Percentiles rank a stretch among this genome's conserved stretches.
phyloP scores from a whole-genome alignment of 2,888 invertebrate species.

The Dicyrtomina minuta region DNA sequence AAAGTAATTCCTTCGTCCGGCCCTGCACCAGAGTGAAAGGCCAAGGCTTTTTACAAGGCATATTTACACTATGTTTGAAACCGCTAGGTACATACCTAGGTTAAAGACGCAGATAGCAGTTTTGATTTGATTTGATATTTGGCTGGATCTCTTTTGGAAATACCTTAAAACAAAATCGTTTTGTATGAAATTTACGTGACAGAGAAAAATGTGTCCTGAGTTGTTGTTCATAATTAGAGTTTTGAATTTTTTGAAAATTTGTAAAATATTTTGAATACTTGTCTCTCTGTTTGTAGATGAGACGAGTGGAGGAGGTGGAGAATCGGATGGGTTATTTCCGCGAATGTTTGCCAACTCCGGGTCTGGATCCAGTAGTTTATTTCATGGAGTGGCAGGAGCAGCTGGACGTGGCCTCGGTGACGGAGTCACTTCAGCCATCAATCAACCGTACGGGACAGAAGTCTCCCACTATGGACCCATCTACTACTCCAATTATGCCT shows the following conservation, averaged over 20 bases:
- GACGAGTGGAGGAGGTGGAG: conserved; percentile 36
- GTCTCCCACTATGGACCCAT: conserved; percentile 69
- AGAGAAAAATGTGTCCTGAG: too few species aligned
- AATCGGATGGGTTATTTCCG: conserved; percentile 42
- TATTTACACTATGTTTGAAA: too few species aligned
- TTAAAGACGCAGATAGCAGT: too few species aligned
- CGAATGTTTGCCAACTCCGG: conserved; percentile 41
- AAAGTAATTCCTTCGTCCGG: too few species aligned
- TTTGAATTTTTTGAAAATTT: neutral
- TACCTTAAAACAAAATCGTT: too few species aligned
- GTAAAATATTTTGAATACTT: neutral
- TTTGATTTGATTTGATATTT: too few species aligned
- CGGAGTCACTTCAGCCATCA: conserved; percentile 54
- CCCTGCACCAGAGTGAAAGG: too few species aligned
- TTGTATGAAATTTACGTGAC: too few species aligned
- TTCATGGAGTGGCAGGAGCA: conserved; percentile 30
- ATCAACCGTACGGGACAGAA: conserved; percentile 67
- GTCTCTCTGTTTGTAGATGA: conserved; percentile 38
- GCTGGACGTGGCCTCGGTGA: conserved; percentile 19
- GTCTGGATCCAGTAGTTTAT: conserved; percentile 35
- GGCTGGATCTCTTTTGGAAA: too few species aligned
- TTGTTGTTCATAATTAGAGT: too few species aligned
- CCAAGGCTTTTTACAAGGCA: too few species aligned
- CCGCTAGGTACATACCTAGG: too few species aligned
- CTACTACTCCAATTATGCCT: conserved; percentile 60